These are phyloP conservation scores for Sorex araneus DNA, from an alignment of 2,113 vertebrate species.

Conservation along the genomic window DNA sequence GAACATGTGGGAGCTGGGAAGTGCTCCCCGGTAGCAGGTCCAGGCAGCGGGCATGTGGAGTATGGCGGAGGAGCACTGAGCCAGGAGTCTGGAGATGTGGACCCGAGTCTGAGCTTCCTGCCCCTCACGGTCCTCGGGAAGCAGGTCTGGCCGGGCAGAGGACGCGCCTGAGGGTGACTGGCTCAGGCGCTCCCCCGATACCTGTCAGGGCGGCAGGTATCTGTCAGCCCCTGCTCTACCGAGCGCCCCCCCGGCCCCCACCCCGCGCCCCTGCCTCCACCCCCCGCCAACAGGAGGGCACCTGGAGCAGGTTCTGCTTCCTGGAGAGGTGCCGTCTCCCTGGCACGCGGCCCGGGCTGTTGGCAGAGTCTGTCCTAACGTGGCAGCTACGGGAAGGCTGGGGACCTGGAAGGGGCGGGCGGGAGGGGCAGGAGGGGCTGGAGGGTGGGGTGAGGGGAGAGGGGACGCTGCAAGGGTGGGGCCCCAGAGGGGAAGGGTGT, in stretches of 20 bases:
- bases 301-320: not conserved
- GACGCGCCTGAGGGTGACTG: fast-evolving
- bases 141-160: not conserved
- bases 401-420: conserved; percentile 61
- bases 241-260: not conserved
- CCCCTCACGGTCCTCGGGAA: fast-evolving
- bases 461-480: not conserved
- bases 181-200: not conserved
- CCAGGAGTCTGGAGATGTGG: not conserved
- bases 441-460: not conserved
- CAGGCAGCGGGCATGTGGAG: not conserved
- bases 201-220: not conserved
- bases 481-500: conserved; percentile 35
- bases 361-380: conserved; percentile 80
- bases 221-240: not conserved
- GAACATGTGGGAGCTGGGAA: not conserved
- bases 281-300: conserved; percentile 36
- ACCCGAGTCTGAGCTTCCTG: not conserved
- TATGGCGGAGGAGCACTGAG: not conserved
- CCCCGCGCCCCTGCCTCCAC: not conserved
- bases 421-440: not conserved
- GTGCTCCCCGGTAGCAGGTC: not conserved
- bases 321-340: conserved; percentile 30
- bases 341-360: conserved; percentile 67
- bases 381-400: conserved; percentile 70